These are phyloP conservation scores for Tetramorium parvispinum DNA, from an alignment of 1,140 invertebrate genomes.

Conservation along the genomic window DNA sequence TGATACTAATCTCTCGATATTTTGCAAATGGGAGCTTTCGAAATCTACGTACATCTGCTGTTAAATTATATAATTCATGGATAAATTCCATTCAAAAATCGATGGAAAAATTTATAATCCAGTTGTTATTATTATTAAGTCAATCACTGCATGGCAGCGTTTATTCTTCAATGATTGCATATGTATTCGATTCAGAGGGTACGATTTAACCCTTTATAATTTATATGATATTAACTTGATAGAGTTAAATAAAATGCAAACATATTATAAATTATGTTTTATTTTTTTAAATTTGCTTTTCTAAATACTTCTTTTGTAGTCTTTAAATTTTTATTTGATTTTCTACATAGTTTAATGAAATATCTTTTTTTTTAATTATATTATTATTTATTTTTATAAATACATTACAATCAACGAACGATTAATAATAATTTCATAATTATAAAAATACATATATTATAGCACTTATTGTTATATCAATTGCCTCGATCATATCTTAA, in stretches of 20 bases:
- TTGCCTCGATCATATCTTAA: constrained; percentile 7
- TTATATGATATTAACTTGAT: background rate
- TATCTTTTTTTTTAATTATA: background rate
- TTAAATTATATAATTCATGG: constrained; percentile 30
- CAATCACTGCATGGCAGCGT: no score
- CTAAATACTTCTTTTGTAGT: background rate
- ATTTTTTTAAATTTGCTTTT: background rate
- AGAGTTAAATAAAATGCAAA: background rate
- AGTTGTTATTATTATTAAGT: background rate
- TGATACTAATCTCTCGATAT: background rate
- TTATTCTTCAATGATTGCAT: background rate
- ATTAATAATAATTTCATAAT: background rate
- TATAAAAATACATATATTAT: background rate
- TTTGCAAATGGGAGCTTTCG: background rate
- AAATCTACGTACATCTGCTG: background rate
- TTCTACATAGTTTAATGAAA: background rate
- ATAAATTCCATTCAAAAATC: no score
- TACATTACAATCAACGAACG: background rate
- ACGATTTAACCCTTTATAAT: background rate
- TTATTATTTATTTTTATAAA: background rate
- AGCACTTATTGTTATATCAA: background rate
- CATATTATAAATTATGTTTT: background rate
- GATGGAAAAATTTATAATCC: constrained; percentile 8
- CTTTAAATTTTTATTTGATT: constrained; percentile 12
- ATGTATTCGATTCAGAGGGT: background rate